Evolutionary conservation across 2,797 vertebrate species (phyloP).

Genomic region (Mus minutoides): DNA sequence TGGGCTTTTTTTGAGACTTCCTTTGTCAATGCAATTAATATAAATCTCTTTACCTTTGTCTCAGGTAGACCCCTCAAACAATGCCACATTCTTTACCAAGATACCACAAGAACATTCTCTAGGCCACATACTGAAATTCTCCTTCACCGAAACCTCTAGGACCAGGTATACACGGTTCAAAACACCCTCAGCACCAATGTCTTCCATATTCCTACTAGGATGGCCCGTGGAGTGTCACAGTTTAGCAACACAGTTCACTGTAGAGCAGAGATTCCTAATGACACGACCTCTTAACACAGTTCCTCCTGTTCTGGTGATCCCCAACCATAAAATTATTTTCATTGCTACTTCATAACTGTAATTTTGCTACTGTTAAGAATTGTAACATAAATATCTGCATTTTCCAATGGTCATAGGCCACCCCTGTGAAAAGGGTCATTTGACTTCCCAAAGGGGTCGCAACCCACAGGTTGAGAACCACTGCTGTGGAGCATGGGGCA

Average conservation of each 20-base stretch:
- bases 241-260: not conserved
- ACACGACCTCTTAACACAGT: not conserved
- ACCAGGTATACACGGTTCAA: not conserved
- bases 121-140: not conserved
- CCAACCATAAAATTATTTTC: too few relatives aligned
- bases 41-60: not conserved
- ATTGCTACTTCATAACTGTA: not conserved
- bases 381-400: not conserved
- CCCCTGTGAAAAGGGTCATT: not conserved
- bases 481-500: too few relatives aligned
- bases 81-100: not conserved
- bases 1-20: not conserved
- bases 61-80: not conserved
- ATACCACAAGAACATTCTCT: not conserved
- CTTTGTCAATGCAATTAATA: not conserved
- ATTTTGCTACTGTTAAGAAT: not conserved
- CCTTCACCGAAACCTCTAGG: not conserved
- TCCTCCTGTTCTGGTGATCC: not conserved
- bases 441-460: not conserved
- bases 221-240: not conserved
- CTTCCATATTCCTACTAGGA: not conserved
- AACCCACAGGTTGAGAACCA: not conserved
- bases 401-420: not conserved
- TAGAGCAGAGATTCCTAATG: not conserved
- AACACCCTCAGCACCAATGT: not conserved